A percentile compares a stretch with the other conserved stretches of the same genome.
These are phyloP conservation scores for Macrophya annulata DNA, from an alignment of 2,888 invertebrate genomes.

Conservation along the genomic window DNA sequence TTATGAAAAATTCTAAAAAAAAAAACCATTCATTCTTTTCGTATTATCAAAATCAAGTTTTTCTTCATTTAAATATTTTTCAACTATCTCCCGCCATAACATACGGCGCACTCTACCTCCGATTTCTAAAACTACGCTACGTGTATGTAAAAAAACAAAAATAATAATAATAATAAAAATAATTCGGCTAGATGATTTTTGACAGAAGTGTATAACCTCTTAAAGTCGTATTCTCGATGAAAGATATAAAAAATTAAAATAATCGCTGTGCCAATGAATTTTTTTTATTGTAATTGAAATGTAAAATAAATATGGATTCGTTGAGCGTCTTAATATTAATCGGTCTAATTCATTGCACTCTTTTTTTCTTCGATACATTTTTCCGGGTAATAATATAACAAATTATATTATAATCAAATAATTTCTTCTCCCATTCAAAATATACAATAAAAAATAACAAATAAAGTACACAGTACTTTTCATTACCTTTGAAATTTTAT, in stretches of 20 bases:
- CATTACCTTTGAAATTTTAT: background rate
- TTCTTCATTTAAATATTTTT: background rate
- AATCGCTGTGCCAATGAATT: background rate
- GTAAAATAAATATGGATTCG: constrained; percentile 83
- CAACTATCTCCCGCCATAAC: background rate
- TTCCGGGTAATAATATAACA: constrained; percentile 85
- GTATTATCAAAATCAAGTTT: background rate
- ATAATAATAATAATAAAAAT: too few relatives aligned
- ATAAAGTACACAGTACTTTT: background rate
- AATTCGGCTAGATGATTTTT: background rate
- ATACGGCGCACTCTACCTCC: background rate
- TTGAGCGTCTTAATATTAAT: constrained; percentile 84
- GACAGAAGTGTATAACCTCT: constrained; percentile 5
- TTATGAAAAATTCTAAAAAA: background rate
- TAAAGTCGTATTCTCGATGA: background rate
- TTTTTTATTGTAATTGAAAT: constrained; percentile 3
- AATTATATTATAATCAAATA: constrained; percentile 44
- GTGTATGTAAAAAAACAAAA: too few relatives aligned
- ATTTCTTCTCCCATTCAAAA: background rate
- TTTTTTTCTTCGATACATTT: constrained; percentile 91
- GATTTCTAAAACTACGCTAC: background rate
- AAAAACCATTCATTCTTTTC: background rate
- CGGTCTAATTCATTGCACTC: constrained; percentile 84
- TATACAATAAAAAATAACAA: constrained; percentile 44
- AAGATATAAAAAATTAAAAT: background rate